Evolutionary conservation across 1,140 invertebrate species (phyloP), one percentile per base, ranked within the genome.

Genomic region (Reticulitermes speratus): DNA sequence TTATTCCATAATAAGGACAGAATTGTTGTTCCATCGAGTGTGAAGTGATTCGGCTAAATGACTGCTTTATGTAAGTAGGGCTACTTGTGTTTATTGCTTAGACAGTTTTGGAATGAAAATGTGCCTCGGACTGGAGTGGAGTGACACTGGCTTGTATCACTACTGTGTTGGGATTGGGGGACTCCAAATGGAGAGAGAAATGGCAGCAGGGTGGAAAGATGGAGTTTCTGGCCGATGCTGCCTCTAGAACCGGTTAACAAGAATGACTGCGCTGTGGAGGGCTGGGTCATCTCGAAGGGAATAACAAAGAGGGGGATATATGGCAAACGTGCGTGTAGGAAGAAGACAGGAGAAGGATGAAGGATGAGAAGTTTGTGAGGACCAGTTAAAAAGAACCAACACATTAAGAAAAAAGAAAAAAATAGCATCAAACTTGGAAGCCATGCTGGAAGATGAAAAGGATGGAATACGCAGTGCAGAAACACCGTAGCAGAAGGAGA

Each of bases 361-460:
- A 75, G 65, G 65, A 75, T 75, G 65, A 75, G 65, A 75, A 75
- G 65, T 75, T 75, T 75, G 65, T 75, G 65, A 75, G 65, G 65
- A 75, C 65, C 65, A 30, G 65, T 75, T 75, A 75, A 75, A 75
- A 75, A 75, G 65, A 75, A 75, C 65, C 65, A 75, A 75, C 65
- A 75, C 65, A 25, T 75, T 75, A 16, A 25, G 14, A 30, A 30
- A 75, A 75, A 30, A 30, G 9, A n/a, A 65, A 30, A 75, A 75
- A 30, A 30, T 8, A 30, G 65, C 8, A 30, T 30, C 65, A n/a
- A 75, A 75, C 65, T 75, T 75, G 65, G 65, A 75, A n/a, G 65
- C 65, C 65, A 75, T 75, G 65, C 65, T 75, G 65, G 65, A n/a
- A 75, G 65, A 75, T 30, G 65, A 75, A 75, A 30, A 75, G 65